Base-by-base conservation (phyloP, 2,888 invertebrate genomes). In the Ectemnius cavifrons region DNA sequence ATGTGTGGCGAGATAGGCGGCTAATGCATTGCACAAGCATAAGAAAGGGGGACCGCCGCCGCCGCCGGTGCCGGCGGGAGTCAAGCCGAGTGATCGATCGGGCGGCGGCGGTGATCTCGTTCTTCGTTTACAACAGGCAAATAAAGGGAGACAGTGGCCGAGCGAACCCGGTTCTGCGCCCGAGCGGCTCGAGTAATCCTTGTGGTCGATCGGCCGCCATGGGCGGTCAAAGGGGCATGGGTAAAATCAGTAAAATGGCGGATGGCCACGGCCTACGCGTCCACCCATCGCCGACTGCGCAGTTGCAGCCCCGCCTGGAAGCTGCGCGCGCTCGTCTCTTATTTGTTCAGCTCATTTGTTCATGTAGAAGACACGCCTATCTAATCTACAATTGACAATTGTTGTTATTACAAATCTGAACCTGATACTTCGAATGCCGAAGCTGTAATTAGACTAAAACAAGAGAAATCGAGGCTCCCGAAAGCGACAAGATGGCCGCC, bases 241-340 rank as follows among this genome's bases (percentile, higher is more conserved):
- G 23, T n/a, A 20, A 5, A 18, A 14, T 45, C 4, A 69, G 62
- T 57, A 83, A 83, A 82, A 83, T 83, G 82, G 82, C 83, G 82
- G 3, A 49, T 61, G 2, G 49, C 70, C 46, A 75, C 71, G 71
- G 13, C 73, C 66, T 74, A 28, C 14, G n/a, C 4, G 0, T 18
- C 71, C 79, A 67, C 83, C 79, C 67, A 61, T 64, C 45, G 59
- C 14, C 0, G 14, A 57, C 20, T 56, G 82, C 82, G 82, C 82
- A 82, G 73, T 63, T 70, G 75, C 76, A 52, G 56, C 76, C 56
- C 72, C 79, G 71, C 82, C 82, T 16, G 0, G 18, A 1, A 11
- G 58, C 46, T 83, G 81, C 83, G 83, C 81, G 73, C 80, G 80
- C 72, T 62, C 20, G 61, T 46, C 46, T 27, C 37, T 37, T 37